These are phyloP conservation scores for Macrosoma leucophasiata DNA, from an alignment of 2,888 invertebrate species.

Conservation along the genomic window DNA sequence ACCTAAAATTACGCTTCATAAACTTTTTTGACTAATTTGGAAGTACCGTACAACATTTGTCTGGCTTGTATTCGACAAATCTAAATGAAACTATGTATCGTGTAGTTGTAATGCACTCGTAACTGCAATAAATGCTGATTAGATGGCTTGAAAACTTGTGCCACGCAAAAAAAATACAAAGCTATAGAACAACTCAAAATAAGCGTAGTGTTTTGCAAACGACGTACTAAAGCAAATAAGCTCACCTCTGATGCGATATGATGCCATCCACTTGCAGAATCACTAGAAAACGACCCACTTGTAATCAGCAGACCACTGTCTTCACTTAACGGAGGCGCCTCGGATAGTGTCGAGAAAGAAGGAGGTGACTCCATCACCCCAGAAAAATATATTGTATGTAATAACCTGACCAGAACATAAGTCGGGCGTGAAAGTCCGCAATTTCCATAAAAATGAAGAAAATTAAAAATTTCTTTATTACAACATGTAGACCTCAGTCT, in stretches of 20 bases:
- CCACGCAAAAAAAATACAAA: no score
- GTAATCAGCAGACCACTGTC: conserved; percentile 84
- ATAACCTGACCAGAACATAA: conserved; percentile 39
- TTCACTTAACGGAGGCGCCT: conserved; percentile 83
- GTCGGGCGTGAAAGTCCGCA: conserved; percentile 32
- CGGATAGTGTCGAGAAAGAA: conserved; percentile 83
- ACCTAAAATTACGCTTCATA: no score
- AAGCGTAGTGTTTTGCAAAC: no score
- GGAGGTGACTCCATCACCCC: conserved; percentile 85
- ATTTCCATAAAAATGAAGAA: conserved; percentile 35
- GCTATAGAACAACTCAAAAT: no score
- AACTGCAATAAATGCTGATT: no score
- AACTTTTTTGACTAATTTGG: no score
- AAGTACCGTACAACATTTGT: no score
- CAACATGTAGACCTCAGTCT: no score
- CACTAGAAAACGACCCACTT: conserved; percentile 85
- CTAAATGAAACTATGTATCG: no score
- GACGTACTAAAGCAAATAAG: conserved; percentile 13
- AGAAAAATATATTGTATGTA: conserved; percentile 31
- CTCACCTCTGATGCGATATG: conserved; percentile 81
- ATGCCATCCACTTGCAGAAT: conserved; percentile 80
- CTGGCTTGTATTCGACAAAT: no score
- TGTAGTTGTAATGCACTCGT: no score
- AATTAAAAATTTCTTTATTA: conserved; percentile 30
- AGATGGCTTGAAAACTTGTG: no score